Evolutionary conservation across 2,113 vertebrate genomes (phyloP), one percentile per base, ranked within the genome.

Genomic region (Hiodon tergisus): DNA sequence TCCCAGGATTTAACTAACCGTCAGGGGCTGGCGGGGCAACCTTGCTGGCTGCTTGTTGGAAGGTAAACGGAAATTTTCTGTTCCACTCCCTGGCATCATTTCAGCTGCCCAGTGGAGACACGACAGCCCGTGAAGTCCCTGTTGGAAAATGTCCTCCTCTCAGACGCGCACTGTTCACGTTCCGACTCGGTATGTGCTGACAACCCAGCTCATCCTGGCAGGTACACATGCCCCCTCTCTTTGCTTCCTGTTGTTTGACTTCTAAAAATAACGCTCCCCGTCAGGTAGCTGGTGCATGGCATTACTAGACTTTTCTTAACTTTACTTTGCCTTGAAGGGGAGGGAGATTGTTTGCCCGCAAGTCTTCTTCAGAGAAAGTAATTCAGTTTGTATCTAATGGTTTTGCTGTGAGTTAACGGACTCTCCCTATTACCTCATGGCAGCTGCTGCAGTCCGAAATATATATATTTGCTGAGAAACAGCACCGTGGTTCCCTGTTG

Each of bases 191-290:
- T 76, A 71, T 47, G 79, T 86, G 85, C 88, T 87, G 86, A 88
- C 87, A 87, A 86, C 82, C 81, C 81, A 83, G 82, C 82, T 82
- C 73, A 77, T 87, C 86, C 87, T 87, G 86, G 86, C 87, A 90
- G 89, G 88, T 89, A 88, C 85, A 88, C 78, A 83, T 91, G 89
- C 88, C 89, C 90, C 88, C 88, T 78, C 31, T 31, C 89, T 91
- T 91, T 81, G 70, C 86, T 88, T 91, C 91, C 88, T 88, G 88
- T 91, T 90, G 88, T 88, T 89, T 81, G 69, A 72, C 77, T 78
- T 80, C 91, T 91, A 91, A 87, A 91, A 89, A 91, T 91, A 92
- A 87, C 85, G 55, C 79, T 82, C 78, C 81, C 31, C 47, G 86
- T 86, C 77, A 85, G 83, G 52, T 78, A 80, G 80, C 81, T 86